These are phyloP conservation scores for Pseudomyrmex concolor DNA, from an alignment of 1,140 invertebrate species.

Conservation along the genomic window DNA sequence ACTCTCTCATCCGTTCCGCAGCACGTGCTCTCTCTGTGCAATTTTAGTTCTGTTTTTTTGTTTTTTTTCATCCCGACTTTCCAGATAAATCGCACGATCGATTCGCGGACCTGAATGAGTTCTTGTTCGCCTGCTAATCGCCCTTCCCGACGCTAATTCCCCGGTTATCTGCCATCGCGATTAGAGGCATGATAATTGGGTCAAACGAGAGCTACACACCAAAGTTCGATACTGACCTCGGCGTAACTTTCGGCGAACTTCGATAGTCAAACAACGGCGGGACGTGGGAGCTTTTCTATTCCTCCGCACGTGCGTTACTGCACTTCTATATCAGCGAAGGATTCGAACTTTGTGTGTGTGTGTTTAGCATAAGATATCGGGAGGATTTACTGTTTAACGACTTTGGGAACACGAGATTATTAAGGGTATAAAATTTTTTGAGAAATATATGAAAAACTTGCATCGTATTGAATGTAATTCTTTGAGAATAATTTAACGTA, in stretches of 20 bases:
- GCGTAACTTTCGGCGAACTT: conserved; percentile 43
- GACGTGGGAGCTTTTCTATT: neutral
- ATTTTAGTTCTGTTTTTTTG: neutral
- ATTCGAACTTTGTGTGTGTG: conserved; percentile 38
- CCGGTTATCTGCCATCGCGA: conserved; percentile 30
- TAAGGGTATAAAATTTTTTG: neutral
- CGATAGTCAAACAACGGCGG: conserved; percentile 39
- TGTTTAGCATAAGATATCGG: conserved; percentile 28
- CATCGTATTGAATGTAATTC: neutral
- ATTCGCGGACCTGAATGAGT: neutral
- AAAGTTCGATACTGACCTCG: conserved; percentile 56
- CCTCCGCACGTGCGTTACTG: neutral
- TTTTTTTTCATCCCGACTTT: too few species aligned
- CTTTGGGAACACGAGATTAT: neutral
- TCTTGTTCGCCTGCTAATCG: conserved; percentile 19
- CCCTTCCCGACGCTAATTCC: conserved; percentile 16
- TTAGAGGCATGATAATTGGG: conserved; percentile 46
- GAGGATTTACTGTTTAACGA: conserved; percentile 7
- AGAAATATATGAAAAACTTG: neutral
- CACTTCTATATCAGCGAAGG: conserved; percentile 29
- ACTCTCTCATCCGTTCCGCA: neutral
- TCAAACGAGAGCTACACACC: conserved; percentile 25
- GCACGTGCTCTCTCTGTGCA: neutral
- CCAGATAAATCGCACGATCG: neutral
- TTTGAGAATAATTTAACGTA: neutral